Evolutionary conservation across 2,888 invertebrate species (phyloP).

Genomic region (Clusia tigrina): DNA sequence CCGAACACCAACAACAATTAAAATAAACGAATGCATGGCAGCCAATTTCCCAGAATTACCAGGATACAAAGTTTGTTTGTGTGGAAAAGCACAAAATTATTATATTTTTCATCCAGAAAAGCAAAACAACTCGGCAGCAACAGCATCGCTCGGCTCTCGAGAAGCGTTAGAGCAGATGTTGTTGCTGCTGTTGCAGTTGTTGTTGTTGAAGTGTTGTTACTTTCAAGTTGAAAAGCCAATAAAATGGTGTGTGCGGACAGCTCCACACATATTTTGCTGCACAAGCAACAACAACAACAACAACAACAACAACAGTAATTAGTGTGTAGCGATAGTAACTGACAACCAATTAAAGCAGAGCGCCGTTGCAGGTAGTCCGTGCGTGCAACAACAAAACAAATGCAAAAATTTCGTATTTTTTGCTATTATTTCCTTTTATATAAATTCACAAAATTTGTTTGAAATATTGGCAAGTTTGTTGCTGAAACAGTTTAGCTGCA

Average conservation of each 20-base stretch:
- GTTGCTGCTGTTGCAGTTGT: not conserved
- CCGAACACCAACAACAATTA: no score
- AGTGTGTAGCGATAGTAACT: no score
- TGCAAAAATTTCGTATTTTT: not conserved
- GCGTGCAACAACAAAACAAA: not conserved
- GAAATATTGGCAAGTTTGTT: not conserved
- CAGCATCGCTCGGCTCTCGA: not conserved
- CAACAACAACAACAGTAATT: not conserved
- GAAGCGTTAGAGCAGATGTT: slow-evolving; percentile 8
- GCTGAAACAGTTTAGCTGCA: no score
- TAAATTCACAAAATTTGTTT: not conserved
- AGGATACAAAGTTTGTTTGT: no score
- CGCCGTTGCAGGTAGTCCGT: not conserved
- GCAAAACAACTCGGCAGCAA: no score
- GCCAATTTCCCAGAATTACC: no score
- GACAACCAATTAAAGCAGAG: no score
- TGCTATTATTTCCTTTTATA: not conserved
- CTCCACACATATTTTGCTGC: not conserved
- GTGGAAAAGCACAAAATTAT: no score
- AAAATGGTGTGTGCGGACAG: not conserved
- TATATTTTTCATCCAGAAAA: no score
- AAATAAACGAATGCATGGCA: no score
- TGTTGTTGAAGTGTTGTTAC: not conserved
- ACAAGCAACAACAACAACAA: slow-evolving; percentile 2
- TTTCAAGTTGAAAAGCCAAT: not conserved